Base-by-base conservation (phyloP, 2,113 vertebrate species). In the Ammodytes marinus region DNA sequence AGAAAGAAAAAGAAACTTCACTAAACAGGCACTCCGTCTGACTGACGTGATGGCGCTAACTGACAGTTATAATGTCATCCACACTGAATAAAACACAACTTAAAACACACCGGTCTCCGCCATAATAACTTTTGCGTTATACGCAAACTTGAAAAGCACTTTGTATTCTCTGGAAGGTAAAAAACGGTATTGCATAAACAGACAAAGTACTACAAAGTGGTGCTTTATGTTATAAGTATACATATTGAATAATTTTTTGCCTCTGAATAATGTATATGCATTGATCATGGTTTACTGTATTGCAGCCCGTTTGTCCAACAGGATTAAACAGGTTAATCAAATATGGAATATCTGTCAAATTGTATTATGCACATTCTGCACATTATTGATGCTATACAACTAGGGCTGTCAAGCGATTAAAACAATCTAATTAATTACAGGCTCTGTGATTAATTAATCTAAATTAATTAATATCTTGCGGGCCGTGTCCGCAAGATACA, bases 321-420 rank as follows among this genome's bases (percentile, higher is more conserved):
- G 13, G 52, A 59, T 77, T 69, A 50, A 74, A 64, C 17, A 72
- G 11, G 15, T 45, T 45, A 67, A 52, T 61, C 46, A 49, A 3
- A 50, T 66, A 72, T 65, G 19, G 14, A 59, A 77, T 58, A 79
- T 39, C 63, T 65, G 43, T 75, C 66, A 71, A 46, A 67, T 49
- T 35, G 27, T 40, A n/a, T 69, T 15, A 52, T 43, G 42, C 37
- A 54, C 0, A 73, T 54, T 69, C 40, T 40, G n/a, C 55, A 35
- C 40, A 27, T 12, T 10, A 43, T 17, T 42, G 15, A 37, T 59
- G 19, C 19, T 19, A 40, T 70, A 27, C 54, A 58, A 5, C 57
- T n/a, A n/a, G n/a, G n/a, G n/a, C n/a, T n/a, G n/a, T n/a, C n/a
- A n/a, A n/a, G n/a, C n/a, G n/a, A n/a, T n/a, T n/a, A n/a, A n/a